A percentile compares a stretch with the other conserved stretches of the same genome.
Evolutionary conservation across 2,113 vertebrate genomes (phyloP).

Genomic region (Xenus cinereus): DNA sequence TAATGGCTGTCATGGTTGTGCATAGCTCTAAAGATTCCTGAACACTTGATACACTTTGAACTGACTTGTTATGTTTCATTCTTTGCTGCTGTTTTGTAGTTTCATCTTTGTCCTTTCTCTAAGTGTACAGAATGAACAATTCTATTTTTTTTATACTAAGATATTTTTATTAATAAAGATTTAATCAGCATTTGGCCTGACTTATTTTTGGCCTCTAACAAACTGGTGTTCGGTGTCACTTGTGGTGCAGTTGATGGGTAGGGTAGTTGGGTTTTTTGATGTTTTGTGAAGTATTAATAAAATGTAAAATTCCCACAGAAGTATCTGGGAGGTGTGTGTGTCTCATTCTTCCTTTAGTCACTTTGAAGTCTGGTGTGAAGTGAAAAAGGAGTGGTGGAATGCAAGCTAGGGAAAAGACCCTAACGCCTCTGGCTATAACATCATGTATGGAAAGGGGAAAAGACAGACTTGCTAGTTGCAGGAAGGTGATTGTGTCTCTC

Average conservation of each 20-base stretch:
- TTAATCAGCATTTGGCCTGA: background rate
- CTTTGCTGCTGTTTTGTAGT: background rate
- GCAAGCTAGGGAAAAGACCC: background rate
- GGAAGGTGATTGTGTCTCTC: background rate
- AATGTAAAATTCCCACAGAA: background rate
- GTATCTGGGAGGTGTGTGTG: rapidly evolving
- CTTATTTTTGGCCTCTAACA: background rate
- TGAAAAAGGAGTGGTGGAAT: background rate
- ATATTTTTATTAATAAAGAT: conserved; percentile 34
- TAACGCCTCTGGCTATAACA: background rate
- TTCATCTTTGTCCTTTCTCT: background rate
- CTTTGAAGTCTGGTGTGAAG: background rate
- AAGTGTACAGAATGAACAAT: background rate
- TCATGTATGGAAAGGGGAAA: background rate
- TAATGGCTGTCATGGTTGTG: background rate
- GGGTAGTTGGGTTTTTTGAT: too few relatives aligned
- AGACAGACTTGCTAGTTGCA: background rate
- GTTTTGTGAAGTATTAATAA: background rate
- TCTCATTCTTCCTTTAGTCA: background rate
- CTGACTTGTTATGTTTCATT: background rate
- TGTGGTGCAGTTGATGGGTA: background rate
- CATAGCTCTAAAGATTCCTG: background rate
- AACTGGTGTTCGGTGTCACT: background rate
- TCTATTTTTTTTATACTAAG: conserved; percentile 31
- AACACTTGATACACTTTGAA: background rate